Evolutionary conservation across 1,140 invertebrate genomes (phyloP).

Genomic region (Papilio dardanus): DNA sequence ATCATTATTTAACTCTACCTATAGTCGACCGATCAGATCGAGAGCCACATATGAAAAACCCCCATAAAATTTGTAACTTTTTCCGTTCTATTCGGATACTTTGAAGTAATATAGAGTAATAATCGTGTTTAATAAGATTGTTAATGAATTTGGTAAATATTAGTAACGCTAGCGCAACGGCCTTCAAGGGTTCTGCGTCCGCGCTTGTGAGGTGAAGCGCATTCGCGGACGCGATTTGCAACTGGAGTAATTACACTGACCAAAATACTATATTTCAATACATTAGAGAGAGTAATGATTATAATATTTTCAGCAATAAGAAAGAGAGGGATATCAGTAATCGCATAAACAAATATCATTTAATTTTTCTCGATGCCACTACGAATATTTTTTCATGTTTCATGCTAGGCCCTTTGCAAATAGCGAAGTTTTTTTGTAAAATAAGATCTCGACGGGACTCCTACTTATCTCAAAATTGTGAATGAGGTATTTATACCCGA

Average conservation of each 20-base stretch:
- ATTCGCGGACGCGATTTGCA: neutral
- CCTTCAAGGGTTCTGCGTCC: constrained; percentile 21
- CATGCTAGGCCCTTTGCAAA: neutral
- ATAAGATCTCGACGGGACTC: neutral
- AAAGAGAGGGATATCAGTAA: neutral
- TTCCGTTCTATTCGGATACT: too few species aligned
- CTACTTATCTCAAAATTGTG: neutral
- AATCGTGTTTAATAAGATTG: neutral
- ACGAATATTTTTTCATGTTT: too few species aligned
- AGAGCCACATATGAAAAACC: too few species aligned
- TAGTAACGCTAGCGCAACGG: neutral
- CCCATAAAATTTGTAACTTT: too few species aligned
- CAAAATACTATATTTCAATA: neutral
- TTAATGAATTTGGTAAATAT: constrained; percentile 27
- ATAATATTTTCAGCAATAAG: neutral
- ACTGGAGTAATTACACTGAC: neutral
- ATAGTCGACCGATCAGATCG: too few species aligned
- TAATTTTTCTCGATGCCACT: too few species aligned
- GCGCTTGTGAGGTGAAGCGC: constrained; percentile 21
- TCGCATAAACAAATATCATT: too few species aligned
- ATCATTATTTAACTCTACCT: too few species aligned
- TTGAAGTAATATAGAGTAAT: neutral
- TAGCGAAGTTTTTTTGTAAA: neutral
- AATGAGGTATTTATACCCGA: neutral
- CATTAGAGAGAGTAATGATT: neutral